phyloP scores from a whole-genome alignment of 2,888 invertebrate genomes.

The Leptogaster cylindrica region DNA sequence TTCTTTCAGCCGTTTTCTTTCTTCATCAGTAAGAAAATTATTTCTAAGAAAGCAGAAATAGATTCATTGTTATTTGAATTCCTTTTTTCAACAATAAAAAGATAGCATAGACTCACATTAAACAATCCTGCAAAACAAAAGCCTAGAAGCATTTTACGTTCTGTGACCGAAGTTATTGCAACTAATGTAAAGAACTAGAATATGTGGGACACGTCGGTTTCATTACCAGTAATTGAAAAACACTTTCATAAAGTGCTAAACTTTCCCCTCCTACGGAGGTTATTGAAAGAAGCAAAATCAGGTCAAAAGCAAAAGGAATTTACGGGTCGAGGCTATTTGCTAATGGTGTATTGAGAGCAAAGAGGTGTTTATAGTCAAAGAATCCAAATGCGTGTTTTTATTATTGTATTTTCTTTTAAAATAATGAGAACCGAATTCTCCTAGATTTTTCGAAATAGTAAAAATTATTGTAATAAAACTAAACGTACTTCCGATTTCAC shows the following conservation, averaged over 20 bases:
- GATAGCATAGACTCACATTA: too few relatives aligned
- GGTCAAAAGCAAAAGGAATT: slow-evolving; percentile 7
- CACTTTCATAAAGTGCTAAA: background rate
- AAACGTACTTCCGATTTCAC: too few relatives aligned
- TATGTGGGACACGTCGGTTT: background rate
- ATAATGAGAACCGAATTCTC: background rate
- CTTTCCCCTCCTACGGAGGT: background rate
- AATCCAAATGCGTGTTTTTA: background rate
- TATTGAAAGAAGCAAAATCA: background rate
- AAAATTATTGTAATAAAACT: too few relatives aligned
- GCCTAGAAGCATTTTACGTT: too few relatives aligned
- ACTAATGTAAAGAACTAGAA: background rate
- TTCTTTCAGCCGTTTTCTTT: too few relatives aligned
- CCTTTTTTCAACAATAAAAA: too few relatives aligned
- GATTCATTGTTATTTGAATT: too few relatives aligned
- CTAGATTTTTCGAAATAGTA: too few relatives aligned
- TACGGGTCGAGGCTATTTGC: slow-evolving; percentile 6
- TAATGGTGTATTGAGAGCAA: background rate
- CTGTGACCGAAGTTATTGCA: background rate
- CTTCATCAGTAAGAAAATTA: too few relatives aligned
- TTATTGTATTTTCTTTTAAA: background rate
- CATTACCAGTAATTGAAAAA: background rate
- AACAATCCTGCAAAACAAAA: too few relatives aligned
- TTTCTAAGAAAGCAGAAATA: too few relatives aligned
- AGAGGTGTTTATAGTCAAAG: background rate